Evolutionary conservation across 2,888 invertebrate genomes (phyloP).

Genomic region (Gibbula magus): DNA sequence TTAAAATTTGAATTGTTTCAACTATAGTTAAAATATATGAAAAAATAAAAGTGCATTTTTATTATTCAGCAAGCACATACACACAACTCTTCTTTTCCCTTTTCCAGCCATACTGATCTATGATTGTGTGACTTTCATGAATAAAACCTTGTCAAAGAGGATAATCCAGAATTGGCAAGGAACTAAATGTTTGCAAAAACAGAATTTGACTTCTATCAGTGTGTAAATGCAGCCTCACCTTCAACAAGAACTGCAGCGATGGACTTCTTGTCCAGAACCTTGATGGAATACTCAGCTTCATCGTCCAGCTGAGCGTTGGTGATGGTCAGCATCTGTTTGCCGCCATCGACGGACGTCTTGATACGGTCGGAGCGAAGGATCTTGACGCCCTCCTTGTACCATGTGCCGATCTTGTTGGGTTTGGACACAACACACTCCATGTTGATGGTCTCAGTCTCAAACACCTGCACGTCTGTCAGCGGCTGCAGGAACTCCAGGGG

Average conservation of each 20-base stretch:
- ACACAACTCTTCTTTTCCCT: no score
- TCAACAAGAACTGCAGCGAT: conserved; percentile 87
- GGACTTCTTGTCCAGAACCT: conserved; percentile 81
- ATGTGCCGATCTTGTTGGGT: conserved; percentile 64
- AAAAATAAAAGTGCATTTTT: no score
- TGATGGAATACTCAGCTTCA: conserved; percentile 89
- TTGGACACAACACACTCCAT: conserved; percentile 69
- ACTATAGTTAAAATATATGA: no score
- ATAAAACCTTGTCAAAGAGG: no score
- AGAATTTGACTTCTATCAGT: not conserved
- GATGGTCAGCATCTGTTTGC: conserved; percentile 62
- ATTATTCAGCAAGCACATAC: no score
- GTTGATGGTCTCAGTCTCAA: conserved; percentile 64
- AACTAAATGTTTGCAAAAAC: no score
- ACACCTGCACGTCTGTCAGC: conserved; percentile 59
- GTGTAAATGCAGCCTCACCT: conserved; percentile 70
- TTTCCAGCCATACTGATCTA: no score
- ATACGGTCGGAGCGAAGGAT: conserved; percentile 88
- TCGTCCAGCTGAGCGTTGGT: conserved; percentile 59
- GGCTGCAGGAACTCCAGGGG: conserved; percentile 64
- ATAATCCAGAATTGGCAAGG: not conserved
- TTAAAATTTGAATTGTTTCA: no score
- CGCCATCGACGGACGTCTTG: conserved; percentile 82
- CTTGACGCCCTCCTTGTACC: conserved; percentile 79
- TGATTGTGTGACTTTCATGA: no score